Conservation (phyloP, 2,888 invertebrate species). For the Pollenia labialis region DNA sequence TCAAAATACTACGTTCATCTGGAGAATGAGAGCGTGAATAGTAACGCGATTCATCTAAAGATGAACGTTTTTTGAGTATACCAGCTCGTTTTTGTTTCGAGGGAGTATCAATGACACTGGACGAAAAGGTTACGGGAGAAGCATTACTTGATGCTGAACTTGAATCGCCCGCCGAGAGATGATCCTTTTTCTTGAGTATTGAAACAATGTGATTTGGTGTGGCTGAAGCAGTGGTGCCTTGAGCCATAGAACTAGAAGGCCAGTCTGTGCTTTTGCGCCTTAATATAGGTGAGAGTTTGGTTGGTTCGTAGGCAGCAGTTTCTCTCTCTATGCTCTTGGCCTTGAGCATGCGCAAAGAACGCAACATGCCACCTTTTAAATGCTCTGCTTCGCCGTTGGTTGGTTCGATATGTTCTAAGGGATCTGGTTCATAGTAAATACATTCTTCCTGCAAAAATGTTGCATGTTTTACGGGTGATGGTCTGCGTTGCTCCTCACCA, state of each 20-base stretch:
- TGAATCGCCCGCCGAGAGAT: slow-evolving; percentile 82
- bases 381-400: slow-evolving; percentile 34
- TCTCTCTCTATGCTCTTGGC: slow-evolving; percentile 78
- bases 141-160: slow-evolving; percentile 85
- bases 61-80: slow-evolving; percentile 92
- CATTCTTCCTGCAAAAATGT: slow-evolving; percentile 76
- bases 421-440: slow-evolving; percentile 74
- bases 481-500: slow-evolving; percentile 53
- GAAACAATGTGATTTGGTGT: slow-evolving; percentile 85
- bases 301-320: slow-evolving; percentile 75
- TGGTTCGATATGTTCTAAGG: slow-evolving; percentile 52
- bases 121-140: slow-evolving; percentile 92
- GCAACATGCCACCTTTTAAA: slow-evolving; percentile 68
- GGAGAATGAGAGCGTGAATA: slow-evolving; percentile 84
- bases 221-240: neutral
- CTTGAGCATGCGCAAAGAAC: slow-evolving; percentile 77
- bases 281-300: slow-evolving; percentile 79
- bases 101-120: slow-evolving; percentile 89
- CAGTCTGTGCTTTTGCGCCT: slow-evolving; percentile 84
- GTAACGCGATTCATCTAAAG: slow-evolving; percentile 88
- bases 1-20: slow-evolving; percentile 83
- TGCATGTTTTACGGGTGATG: slow-evolving; percentile 74
- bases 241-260: slow-evolving; percentile 77
- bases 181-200: slow-evolving; percentile 88
- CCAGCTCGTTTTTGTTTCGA: slow-evolving; percentile 88